phyloP scores from a whole-genome alignment of 2,797 vertebrate species.

The Acanthis flammea region DNA sequence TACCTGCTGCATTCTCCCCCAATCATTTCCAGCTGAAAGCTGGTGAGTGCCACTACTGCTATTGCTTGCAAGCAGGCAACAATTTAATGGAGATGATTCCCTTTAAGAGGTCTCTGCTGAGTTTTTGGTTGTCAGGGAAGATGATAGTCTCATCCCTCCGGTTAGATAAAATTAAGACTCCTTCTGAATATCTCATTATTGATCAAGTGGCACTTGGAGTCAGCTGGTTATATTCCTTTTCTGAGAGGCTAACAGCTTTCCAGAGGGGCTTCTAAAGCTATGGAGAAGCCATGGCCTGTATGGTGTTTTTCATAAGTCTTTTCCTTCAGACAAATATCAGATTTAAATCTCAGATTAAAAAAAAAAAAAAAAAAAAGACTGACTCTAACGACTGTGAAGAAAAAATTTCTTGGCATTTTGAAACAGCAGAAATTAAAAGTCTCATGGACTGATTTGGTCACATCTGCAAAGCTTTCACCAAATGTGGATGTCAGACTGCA shows the following conservation, averaged over 20 bases:
- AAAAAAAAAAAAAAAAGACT: not conserved
- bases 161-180: slow-evolving; percentile 70
- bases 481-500: not conserved
- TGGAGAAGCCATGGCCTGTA: not conserved
- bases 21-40: slow-evolving; percentile 46
- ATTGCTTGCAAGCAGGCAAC: slow-evolving; percentile 49
- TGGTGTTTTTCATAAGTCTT: not conserved
- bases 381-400: rapidly evolving
- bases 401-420: not conserved
- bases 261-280: not conserved
- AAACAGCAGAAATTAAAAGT: not conserved
- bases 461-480: not conserved
- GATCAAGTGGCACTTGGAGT: slow-evolving; percentile 69
- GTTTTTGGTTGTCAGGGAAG: slow-evolving; percentile 69
- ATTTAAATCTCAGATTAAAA: not conserved
- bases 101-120: slow-evolving; percentile 68
- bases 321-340: not conserved
- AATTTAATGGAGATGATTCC: slow-evolving; percentile 67
- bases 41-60: slow-evolving; percentile 50
- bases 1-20: slow-evolving; percentile 26
- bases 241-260: slow-evolving; percentile 41
- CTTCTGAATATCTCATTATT: slow-evolving; percentile 71
- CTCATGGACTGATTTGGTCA: not conserved
- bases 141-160: slow-evolving; percentile 61
- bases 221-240: slow-evolving; percentile 56